Base-by-base conservation (phyloP, 2,888 invertebrate species). In the Luffia ferchaultella region DNA sequence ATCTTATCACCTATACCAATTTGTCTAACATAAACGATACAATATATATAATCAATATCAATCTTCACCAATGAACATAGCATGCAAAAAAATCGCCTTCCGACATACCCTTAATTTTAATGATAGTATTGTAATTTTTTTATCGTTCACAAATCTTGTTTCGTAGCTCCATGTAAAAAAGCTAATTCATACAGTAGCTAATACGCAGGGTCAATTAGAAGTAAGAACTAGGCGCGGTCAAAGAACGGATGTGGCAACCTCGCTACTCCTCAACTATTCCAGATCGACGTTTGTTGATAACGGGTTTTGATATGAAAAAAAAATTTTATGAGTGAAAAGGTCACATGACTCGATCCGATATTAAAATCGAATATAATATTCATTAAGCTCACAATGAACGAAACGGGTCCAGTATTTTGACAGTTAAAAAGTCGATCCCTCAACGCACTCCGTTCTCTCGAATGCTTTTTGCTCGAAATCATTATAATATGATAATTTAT, bases 191-290 rank as follows among this genome's bases (percentile, higher is more conserved):
- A 30, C 30, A 12, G 30, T 30, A 30, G 30, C 30, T 12, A 30
- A 30, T 30, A 30, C 30, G 12, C 30, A 30, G 30, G 30, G 30
- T 30, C 30, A 30, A 30, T 30, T 30, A 30, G 30, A 30, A 30
- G 30, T 30, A 12, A 12, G 3, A 3, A 62, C 70, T 68, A 74
- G 77, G 77, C 76, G 77, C 76, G 77, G 77, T 64, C 68, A 75
- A 69, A 64, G 71, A 76, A 65, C 76, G 79, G 77, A 78, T 77
- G 75, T 75, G 45, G 71, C 71, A 76, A 76, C 76, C 77, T 76
- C 76, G 75, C 64, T 60, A 56, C 54, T 42, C 42, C 41, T 16
- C 17, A 20, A 62, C 62, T 60, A 66, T 67, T 70, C 66, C 73
- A 71, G 75, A 76, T 76, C 73, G 60, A 65, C 65, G 67, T 68